These are phyloP conservation scores for Cephalotes varians DNA, from an alignment of 2,888 invertebrate genomes.

Conservation along the genomic window DNA sequence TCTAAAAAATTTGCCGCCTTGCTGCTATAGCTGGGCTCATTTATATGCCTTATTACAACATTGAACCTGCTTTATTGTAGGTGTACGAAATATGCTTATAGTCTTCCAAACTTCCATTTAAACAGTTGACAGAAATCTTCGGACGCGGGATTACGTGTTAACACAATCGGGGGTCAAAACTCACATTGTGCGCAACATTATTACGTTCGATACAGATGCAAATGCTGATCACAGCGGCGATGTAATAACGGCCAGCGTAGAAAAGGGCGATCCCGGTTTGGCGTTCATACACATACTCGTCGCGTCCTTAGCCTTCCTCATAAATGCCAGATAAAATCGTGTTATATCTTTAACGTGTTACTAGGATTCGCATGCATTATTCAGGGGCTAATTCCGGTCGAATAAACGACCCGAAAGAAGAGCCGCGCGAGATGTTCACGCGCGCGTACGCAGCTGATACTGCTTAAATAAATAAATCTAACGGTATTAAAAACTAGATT, in stretches of 20 bases:
- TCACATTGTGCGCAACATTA: slow-evolving; percentile 70
- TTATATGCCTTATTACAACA: too few relatives aligned
- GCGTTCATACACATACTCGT: slow-evolving; percentile 64
- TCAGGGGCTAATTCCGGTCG: slow-evolving; percentile 80
- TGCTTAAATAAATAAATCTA: slow-evolving; percentile 60
- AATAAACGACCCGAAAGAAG: slow-evolving; percentile 79
- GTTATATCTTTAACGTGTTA: slow-evolving; percentile 78
- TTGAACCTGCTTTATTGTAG: background rate
- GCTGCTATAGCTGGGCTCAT: too few relatives aligned
- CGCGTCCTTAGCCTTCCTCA: slow-evolving; percentile 75
- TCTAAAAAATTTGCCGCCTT: too few relatives aligned
- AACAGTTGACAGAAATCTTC: slow-evolving; percentile 49
- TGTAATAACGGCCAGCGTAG: slow-evolving; percentile 71
- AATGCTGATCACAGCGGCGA: slow-evolving; percentile 68
- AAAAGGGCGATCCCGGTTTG: slow-evolving; percentile 61
- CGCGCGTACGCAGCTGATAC: slow-evolving; percentile 37
- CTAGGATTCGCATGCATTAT: slow-evolving; percentile 80
- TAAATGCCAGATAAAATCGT: slow-evolving; percentile 82
- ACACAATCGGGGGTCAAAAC: slow-evolving; percentile 64
- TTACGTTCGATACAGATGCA: slow-evolving; percentile 78
- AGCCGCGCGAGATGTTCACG: slow-evolving; percentile 62
- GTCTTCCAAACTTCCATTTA: slow-evolving; percentile 14
- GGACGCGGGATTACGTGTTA: slow-evolving; percentile 52
- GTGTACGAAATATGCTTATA: slow-evolving; percentile 4
- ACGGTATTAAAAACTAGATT: slow-evolving; percentile 50